Conservation (phyloP, 2,888 invertebrate species). For the Pemphredon lugubris region DNA sequence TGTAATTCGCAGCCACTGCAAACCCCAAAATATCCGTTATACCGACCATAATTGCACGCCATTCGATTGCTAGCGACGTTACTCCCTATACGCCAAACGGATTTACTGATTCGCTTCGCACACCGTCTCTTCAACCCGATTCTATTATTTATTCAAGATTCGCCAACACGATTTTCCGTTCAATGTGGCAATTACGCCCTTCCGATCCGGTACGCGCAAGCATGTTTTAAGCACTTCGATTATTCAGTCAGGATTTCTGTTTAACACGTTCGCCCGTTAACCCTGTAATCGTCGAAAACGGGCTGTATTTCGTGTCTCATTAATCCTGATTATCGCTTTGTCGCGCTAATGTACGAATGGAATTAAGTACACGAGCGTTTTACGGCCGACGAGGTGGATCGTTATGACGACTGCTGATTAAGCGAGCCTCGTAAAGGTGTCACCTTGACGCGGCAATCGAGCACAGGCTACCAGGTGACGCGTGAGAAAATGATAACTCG, state of each 20-base stretch:
- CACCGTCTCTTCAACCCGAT: no score
- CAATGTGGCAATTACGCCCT: conserved; percentile 31
- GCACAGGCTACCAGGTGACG: not conserved
- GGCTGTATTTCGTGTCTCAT: conserved; percentile 21
- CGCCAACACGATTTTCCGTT: conserved; percentile 44
- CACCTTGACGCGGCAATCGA: not conserved
- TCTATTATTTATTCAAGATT: conserved; percentile 37
- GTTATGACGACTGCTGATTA: conserved; percentile 9
- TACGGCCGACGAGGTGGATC: conserved; percentile 1
- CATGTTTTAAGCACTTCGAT: conserved; percentile 16
- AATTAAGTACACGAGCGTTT: conserved; percentile 17
- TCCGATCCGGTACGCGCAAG: conserved; percentile 17
- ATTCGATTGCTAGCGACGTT: no score
- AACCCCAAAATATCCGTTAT: no score
- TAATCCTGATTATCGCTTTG: conserved; percentile 33
- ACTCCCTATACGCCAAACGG: no score
- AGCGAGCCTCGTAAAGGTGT: conserved; percentile 11
- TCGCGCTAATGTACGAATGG: conserved; percentile 5
- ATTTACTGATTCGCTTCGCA: no score
- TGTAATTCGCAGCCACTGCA: no score
- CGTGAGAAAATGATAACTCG: not conserved
- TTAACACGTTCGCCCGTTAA: not conserved
- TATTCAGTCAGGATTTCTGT: not conserved
- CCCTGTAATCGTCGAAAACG: not conserved
- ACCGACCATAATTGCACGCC: no score